Evolutionary conservation across 2,797 vertebrate genomes (phyloP).

Genomic region (Rhincodon typus): DNA sequence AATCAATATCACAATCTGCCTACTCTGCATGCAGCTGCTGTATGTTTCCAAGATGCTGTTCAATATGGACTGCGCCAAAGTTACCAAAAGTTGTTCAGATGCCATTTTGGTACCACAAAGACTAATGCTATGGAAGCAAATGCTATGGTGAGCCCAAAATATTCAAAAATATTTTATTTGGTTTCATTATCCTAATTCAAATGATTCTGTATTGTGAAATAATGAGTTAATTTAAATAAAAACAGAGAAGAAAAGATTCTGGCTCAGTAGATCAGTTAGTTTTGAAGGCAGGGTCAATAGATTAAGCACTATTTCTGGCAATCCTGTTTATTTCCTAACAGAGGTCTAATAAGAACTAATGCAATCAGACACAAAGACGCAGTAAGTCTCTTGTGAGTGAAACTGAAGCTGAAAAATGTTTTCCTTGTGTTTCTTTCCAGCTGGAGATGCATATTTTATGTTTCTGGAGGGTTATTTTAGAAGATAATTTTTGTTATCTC

Average conservation of each 20-base stretch:
- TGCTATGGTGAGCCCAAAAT: not conserved
- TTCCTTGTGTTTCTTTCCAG: constrained; percentile 89
- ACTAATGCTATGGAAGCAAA: not conserved
- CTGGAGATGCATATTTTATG: constrained; percentile 88
- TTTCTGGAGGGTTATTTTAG: constrained; percentile 40
- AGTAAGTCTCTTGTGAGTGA: constrained; percentile 89
- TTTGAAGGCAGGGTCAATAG: constrained; percentile 76
- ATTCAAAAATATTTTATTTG: not conserved
- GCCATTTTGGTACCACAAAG: too few species aligned
- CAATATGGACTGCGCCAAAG: too few species aligned
- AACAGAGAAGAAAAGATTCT: constrained; percentile 51
- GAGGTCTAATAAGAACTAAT: constrained; percentile 90
- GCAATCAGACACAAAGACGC: constrained; percentile 75
- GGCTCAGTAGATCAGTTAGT: constrained; percentile 62
- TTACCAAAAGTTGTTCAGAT: too few species aligned
- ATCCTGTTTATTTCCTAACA: constrained; percentile 81
- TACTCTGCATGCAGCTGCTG: too few species aligned
- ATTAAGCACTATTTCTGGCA: constrained; percentile 87
- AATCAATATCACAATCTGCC: too few species aligned
- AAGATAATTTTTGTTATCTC: not conserved
- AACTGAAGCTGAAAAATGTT: constrained; percentile 81
- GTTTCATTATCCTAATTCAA: not conserved
- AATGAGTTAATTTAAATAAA: constrained; percentile 60
- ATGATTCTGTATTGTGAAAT: constrained; percentile 44
- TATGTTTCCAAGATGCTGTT: too few species aligned